These are phyloP conservation scores for Villa cingulata DNA, from an alignment of 2,888 invertebrate genomes.

Conservation along the genomic window DNA sequence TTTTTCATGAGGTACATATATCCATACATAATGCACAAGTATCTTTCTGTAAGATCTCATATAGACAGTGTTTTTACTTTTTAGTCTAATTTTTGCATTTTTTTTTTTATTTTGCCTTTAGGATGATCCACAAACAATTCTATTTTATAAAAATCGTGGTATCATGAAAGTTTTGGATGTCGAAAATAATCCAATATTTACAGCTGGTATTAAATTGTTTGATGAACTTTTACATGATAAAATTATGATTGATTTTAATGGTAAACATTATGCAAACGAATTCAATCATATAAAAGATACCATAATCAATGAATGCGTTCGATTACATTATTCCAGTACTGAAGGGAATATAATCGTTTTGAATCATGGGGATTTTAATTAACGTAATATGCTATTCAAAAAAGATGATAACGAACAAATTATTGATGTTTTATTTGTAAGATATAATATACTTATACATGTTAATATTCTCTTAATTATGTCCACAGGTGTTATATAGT, in stretches of 20 bases:
- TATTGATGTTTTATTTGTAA: conserved; percentile 9
- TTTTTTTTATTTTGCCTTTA: neutral
- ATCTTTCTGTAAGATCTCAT: no score
- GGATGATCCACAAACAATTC: neutral
- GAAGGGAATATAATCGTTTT: conserved; percentile 20
- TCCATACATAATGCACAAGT: no score
- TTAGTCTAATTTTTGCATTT: neutral
- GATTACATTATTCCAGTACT: neutral
- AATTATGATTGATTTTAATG: no score
- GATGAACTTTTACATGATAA: no score
- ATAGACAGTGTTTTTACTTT: neutral
- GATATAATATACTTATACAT: no score
- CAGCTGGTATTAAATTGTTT: no score
- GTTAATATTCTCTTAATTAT: no score
- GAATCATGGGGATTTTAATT: conserved; percentile 35
- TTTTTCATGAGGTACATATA: neutral
- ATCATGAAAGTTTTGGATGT: neutral
- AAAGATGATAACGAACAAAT: conserved; percentile 14
- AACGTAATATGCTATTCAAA: conserved; percentile 33
- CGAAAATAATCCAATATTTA: no score
- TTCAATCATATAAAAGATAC: no score
- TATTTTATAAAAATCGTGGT: neutral
- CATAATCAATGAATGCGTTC: no score
- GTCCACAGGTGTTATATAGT: no score
- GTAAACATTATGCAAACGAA: no score